Evolutionary conservation across 2,888 invertebrate genomes (phyloP).

Genomic region (Lamellibrachia columna): DNA sequence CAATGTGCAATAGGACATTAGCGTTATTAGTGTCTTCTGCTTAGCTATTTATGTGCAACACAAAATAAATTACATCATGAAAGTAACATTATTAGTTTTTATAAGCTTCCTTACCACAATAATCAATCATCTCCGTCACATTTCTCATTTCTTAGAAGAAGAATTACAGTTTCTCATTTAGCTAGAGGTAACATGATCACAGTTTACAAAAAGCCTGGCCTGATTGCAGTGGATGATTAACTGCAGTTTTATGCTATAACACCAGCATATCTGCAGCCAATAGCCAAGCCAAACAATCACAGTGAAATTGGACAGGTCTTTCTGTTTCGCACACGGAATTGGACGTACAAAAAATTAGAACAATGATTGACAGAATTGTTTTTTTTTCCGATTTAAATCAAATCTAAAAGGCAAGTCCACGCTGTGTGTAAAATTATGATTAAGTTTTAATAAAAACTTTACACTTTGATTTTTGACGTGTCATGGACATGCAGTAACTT

Average conservation of each 20-base stretch:
- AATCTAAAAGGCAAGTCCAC: too few species aligned
- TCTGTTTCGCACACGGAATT: not conserved
- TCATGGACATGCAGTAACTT: too few species aligned
- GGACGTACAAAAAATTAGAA: not conserved
- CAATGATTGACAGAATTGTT: not conserved
- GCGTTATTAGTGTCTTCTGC: too few species aligned
- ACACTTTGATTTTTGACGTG: too few species aligned
- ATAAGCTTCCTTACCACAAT: not conserved
- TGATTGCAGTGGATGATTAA: not conserved
- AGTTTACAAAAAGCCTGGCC: not conserved
- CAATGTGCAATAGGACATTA: too few species aligned
- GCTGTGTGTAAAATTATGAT: too few species aligned
- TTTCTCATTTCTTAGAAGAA: not conserved
- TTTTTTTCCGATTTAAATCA: too few species aligned
- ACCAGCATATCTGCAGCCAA: not conserved
- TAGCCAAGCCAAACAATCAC: not conserved
- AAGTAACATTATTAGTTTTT: too few species aligned
- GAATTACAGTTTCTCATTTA: not conserved
- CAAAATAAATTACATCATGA: too few species aligned
- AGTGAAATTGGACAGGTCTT: not conserved
- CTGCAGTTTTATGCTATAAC: not conserved
- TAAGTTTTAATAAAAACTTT: too few species aligned
- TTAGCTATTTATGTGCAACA: too few species aligned
- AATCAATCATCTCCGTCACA: not conserved
- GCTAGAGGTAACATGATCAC: too few species aligned